Evolutionary conservation across 1,140 invertebrate species (phyloP), one percentile per base, ranked within the genome.

Genomic region (Pinna nobilis): DNA sequence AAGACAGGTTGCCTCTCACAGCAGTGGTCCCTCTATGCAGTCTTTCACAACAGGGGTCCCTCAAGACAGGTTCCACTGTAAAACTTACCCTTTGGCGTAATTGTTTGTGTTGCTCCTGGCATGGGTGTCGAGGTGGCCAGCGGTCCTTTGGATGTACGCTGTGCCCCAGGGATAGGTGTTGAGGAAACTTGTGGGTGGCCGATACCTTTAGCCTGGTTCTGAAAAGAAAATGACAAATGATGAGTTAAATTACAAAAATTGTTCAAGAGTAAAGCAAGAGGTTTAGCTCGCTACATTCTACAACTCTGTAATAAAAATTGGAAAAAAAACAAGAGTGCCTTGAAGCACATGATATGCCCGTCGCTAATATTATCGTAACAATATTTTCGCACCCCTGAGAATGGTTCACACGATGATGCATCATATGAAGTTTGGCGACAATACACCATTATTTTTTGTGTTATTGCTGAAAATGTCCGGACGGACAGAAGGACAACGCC

Each of bases 41-140:
- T 50, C 3, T 51, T 23, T 28, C 37, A 55, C n/a, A 28, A n/a
- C 11, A 35, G 11, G 23, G 57, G 55, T 9, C 28, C 15, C 3
- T 47, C 32, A 20, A 11, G 5, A 35, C 44, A 37, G 50, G 44
- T 60, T 6, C 33, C 11, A 49, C 25, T 41, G 1, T 65, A 49
- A 0, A 25, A 23, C 1, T 51, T 44, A 44, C 60, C 50, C 30
- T 33, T 13, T 3, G 55, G 28, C 9, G 39, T 41, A 33, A 51
- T 33, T 32, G 41, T 18, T 18, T 13, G 18, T 1, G 28, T 20
- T 41, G 60, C 11, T 47, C 20, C 23, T 18, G 74, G 55, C 6
- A 49, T 37, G 50, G 70, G 59, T 1, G 75, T 72, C 7, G 75
- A 65, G 23, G 70, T 13, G 18, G 69, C 59, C 18, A 67, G 9